Base-by-base conservation (phyloP, 1,140 invertebrate species). In the Rhizoglyphus robini region DNA sequence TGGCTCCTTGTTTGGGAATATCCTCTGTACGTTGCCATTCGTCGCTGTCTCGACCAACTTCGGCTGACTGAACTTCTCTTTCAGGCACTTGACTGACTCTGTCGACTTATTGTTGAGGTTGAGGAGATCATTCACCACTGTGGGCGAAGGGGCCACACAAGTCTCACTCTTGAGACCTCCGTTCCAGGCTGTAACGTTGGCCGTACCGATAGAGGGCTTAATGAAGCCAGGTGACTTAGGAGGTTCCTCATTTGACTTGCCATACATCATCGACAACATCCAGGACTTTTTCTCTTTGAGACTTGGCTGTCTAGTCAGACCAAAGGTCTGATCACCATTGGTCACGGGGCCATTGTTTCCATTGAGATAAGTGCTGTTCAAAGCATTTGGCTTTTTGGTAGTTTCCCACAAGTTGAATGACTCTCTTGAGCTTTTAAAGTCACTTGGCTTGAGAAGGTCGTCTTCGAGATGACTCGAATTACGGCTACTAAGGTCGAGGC, bases 211-310 rank as follows among this genome's bases (percentile, higher is more conserved):
- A 20, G 51, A n/a, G 18, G 47, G 41, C 46, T 48, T 31, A 23
- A 27, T 36, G 46, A n/a, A 48, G 25, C 25, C 38, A 1, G 46
- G 41, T 23, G 46, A 51, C 27, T 64, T 48, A 32, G 63, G 29
- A 20, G 11, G 5, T 8, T 64, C 63, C 13, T 68, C 69, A 4
- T 49, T 48, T 13, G 65, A 70, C 51, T 71, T 71, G 4, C 59
- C 65, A 61, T 82, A 81, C 71, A 77, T 77, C 73, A 77, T 78
- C 32, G 79, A 79, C 49, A 79, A 69, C 69, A 79, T 73, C 84
- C 84, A 86, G 1, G 84, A 80, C 70, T 83, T 81, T 72, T 85
- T 84, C 63, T 76, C 73, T 47, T 73, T 71, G 46, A 71, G 64
- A 41, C 47, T 65, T 32, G 23, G 60, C 34, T 61, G 54, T 51